These are phyloP conservation scores for Amyelois transitella DNA, from an alignment of 1,140 invertebrate genomes.

Conservation along the genomic window DNA sequence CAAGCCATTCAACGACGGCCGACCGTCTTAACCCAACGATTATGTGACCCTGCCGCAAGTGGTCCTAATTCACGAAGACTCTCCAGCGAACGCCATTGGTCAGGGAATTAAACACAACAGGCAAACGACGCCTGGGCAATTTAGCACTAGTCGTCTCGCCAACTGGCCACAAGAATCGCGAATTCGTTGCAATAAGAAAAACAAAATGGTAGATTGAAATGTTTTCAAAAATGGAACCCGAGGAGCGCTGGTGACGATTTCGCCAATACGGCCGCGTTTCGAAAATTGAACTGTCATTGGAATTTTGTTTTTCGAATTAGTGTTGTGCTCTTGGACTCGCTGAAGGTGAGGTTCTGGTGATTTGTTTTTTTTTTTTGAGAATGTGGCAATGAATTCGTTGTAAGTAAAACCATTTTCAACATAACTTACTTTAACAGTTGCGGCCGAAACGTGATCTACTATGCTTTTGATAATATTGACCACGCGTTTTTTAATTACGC, in stretches of 20 bases:
- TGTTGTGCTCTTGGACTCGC: conserved; percentile 35
- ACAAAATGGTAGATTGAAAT: conserved; percentile 48
- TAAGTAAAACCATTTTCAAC: too few relatives aligned
- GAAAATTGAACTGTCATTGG: conserved; percentile 28
- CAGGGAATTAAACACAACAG: conserved; percentile 62
- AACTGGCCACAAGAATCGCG: conserved; percentile 2
- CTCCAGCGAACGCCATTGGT: conserved; percentile 41
- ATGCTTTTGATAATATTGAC: too few relatives aligned
- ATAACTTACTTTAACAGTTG: too few relatives aligned
- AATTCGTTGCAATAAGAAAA: conserved; percentile 16
- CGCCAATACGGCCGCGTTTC: conserved; percentile 59
- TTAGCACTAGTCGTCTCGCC: conserved; percentile 41
- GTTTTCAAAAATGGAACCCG: conserved; percentile 7
- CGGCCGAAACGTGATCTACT: too few relatives aligned
- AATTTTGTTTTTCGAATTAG: conserved; percentile 18
- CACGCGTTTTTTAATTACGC: too few relatives aligned
- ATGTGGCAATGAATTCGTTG: background rate
- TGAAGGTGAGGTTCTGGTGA: conserved; percentile 34
- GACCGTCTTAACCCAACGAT: conserved; percentile 42
- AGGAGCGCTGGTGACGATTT: conserved; percentile 34
- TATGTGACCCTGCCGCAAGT: conserved; percentile 61
- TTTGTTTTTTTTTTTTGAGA: background rate
- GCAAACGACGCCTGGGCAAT: conserved; percentile 46
- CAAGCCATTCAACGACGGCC: conserved; percentile 17
- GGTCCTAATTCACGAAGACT: conserved; percentile 47